Base-by-base conservation (phyloP, 2,888 invertebrate species). In the Zeuzera pyrina region DNA sequence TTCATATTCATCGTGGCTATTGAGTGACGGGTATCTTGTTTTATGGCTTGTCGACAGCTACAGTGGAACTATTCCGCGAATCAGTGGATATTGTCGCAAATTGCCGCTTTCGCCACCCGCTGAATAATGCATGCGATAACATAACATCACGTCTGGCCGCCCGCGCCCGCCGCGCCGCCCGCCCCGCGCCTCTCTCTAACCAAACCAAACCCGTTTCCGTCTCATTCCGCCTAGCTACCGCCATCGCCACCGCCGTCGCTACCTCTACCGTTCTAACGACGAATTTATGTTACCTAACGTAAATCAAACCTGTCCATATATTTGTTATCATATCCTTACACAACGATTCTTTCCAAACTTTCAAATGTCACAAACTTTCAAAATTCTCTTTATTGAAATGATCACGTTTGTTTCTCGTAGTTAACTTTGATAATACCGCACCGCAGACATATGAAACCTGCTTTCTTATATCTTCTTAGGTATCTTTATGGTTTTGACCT, bases 41-140 rank as follows among this genome's bases (percentile, higher is more conserved):
- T 76, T 70, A 73, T 67, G 62, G 65, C 57, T 65, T 61, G 78
- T 67, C 76, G 81, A 74, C 73, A 61, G 63, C 65, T 68, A 68
- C 70, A 73, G 68, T 72, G 66, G 63, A 55, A 43, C 64, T 58
- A 54, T 79, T 79, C 83, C 66, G 65, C 70, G 81, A 81, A 79
- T 67, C 76, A 57, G 66, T 77, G 79, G 77, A 81, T 81, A 81
- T 74, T 78, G 81, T 78, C 79, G 78, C 81, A 81, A 79, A 81
- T 79, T 77, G 76, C 77, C 72, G 81, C 81, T 83, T 81, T 83
- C 81, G 77, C 79, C 78, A 66, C 69, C 65, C 66, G 66, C 64
- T 83, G 81, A 79, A 83, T 83, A 76, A 81, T 81, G 73, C 74
- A 81, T 81, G 76, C 65, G 76, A 74, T 73, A 78, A 69, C 77